phyloP scores from a whole-genome alignment of 2,113 vertebrate species.

The Toxotes chatareus region DNA sequence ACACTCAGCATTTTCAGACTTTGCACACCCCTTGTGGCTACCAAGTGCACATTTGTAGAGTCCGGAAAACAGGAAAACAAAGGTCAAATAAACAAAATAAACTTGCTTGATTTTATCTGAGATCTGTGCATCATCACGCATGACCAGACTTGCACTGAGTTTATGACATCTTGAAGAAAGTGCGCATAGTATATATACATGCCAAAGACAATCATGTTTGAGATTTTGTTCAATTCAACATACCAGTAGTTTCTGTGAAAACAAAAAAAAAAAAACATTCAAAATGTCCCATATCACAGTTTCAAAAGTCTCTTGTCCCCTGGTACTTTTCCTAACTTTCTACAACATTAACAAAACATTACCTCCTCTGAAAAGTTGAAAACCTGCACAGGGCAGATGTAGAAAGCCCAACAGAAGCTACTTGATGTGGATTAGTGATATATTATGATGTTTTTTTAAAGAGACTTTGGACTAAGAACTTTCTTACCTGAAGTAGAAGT shows the following conservation, averaged over 20 bases:
- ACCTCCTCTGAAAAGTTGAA: background rate
- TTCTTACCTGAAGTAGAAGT: constrained; percentile 97
- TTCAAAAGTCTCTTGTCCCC: no score
- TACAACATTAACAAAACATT: background rate
- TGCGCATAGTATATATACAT: no score
- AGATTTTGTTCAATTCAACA: no score
- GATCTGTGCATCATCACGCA: no score
- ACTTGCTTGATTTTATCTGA: no score
- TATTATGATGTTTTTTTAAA: background rate
- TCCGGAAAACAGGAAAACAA: background rate
- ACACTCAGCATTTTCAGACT: background rate
- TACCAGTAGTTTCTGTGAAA: no score
- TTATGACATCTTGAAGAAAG: no score
- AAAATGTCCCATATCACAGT: no score
- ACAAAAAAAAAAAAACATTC: no score
- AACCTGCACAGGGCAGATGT: background rate
- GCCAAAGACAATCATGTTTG: no score
- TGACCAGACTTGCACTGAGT: no score
- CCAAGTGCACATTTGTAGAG: background rate
- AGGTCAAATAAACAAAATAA: no score
- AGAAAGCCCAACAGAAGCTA: background rate
- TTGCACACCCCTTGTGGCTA: background rate
- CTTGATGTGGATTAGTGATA: background rate
- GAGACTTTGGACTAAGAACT: background rate
- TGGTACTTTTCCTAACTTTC: background rate